These are phyloP conservation scores for Nannoperca obscura DNA, from an alignment of 2,797 vertebrate species.

Conservation along the genomic window DNA sequence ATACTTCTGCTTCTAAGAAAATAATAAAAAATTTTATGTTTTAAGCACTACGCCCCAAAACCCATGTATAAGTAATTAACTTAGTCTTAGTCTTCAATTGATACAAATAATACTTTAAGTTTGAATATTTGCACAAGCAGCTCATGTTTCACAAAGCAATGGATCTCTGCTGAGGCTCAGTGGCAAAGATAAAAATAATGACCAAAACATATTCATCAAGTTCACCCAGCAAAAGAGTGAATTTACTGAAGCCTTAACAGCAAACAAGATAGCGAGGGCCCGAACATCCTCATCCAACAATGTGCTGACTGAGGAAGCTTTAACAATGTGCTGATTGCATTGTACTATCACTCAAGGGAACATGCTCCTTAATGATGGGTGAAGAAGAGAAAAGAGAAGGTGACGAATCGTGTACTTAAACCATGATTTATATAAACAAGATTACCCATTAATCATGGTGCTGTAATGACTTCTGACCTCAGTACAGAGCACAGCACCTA, in stretches of 20 bases:
- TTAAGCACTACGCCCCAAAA: constrained; percentile 7
- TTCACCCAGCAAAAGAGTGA: constrained; percentile 34
- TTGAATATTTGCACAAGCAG: constrained; percentile 14
- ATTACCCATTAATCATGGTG: constrained; percentile 77
- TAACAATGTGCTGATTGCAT: constrained; percentile 79
- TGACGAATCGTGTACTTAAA: constrained; percentile 75
- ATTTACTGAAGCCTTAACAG: constrained; percentile 47
- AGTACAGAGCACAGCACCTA: constrained; percentile 24
- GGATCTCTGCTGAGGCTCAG: background rate
- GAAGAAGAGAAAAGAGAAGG: constrained; percentile 77
- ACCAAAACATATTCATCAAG: constrained; percentile 21
- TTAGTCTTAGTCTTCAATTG: background rate
- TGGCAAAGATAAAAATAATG: constrained; percentile 1
- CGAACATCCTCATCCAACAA: constrained; percentile 64
- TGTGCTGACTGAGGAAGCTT: constrained; percentile 75
- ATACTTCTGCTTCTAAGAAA: background rate
- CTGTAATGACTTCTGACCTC: constrained; percentile 73
- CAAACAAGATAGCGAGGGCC: constrained; percentile 34
- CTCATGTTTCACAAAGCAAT: constrained; percentile 1
- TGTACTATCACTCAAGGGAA: constrained; percentile 79
- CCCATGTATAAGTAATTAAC: background rate
- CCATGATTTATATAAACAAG: constrained; percentile 77
- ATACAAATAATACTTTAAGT: constrained; percentile 12
- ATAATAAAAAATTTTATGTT: background rate
- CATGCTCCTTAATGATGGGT: constrained; percentile 76